phyloP scores from a whole-genome alignment of 2,113 vertebrate genomes.

The Trematomus loennbergii region DNA sequence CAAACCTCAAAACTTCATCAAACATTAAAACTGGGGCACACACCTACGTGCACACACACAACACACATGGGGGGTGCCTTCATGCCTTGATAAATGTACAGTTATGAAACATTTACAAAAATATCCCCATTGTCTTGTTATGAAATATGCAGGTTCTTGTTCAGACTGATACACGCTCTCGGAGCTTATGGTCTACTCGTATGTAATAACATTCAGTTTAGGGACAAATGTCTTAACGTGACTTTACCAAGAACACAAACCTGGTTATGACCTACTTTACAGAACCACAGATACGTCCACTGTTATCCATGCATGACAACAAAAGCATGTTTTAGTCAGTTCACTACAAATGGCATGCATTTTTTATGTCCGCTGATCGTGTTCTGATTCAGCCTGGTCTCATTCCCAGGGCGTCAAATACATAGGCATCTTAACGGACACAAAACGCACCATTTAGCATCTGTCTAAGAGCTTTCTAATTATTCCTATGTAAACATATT shows the following conservation, averaged over 20 bases:
- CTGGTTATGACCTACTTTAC: constrained; percentile 65
- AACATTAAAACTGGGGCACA: constrained; percentile 57
- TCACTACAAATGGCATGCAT: not conserved
- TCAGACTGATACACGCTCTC: constrained; percentile 64
- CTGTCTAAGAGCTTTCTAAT: no score
- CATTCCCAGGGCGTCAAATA: not conserved
- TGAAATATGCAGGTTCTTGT: constrained; percentile 72
- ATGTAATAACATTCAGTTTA: constrained; percentile 40
- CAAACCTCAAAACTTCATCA: constrained; percentile 66
- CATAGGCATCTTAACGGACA: not conserved
- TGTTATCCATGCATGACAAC: constrained; percentile 21
- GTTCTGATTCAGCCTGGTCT: not conserved
- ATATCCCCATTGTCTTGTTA: constrained; percentile 63
- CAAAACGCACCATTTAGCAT: no score
- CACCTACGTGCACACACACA: constrained; percentile 30
- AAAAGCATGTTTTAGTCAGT: constrained; percentile 17
- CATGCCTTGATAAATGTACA: constrained; percentile 46
- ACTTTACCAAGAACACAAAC: constrained; percentile 21
- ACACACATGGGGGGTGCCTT: constrained; percentile 13
- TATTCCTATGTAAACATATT: no score
- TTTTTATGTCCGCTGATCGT: no score
- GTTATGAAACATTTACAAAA: constrained; percentile 74
- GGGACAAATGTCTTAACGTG: constrained; percentile 15
- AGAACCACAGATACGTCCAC: constrained; percentile 33
- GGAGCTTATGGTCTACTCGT: constrained; percentile 61